Evolutionary conservation across 2,888 invertebrate species (phyloP).

Genomic region (Cephus spinipes): DNA sequence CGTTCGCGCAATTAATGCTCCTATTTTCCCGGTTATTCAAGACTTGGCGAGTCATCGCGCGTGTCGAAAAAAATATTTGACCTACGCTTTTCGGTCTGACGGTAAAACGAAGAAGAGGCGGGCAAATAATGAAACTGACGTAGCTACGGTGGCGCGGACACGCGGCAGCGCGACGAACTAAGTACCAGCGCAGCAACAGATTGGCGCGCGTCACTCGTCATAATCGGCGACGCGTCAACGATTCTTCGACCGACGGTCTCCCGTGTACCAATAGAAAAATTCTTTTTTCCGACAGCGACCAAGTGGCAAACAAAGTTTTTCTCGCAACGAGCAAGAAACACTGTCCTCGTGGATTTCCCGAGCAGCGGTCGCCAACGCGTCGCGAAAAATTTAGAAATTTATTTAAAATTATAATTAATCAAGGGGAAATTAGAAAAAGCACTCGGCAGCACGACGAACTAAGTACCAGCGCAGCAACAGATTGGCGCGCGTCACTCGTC

Average conservation of each 20-base stretch:
- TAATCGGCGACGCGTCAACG: conserved; percentile 33
- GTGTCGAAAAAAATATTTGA: neutral
- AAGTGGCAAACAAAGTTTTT: no score
- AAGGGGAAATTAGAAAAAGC: no score
- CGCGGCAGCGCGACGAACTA: neutral
- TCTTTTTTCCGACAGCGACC: no score
- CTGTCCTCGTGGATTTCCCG: no score
- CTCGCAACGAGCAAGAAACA: neutral
- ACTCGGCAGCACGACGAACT: no score
- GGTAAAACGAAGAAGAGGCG: neutral
- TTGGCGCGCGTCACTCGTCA: conserved; percentile 10
- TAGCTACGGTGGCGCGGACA: neutral
- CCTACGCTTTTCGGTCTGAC: no score
- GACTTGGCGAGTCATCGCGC: neutral
- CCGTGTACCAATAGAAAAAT: no score
- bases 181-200: conserved; percentile 15
- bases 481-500: conserved; percentile 12
- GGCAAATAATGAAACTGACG: neutral
- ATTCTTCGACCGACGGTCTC: conserved; percentile 21
- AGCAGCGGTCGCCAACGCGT: no score
- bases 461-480: conserved; percentile 9
- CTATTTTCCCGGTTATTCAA: neutral
- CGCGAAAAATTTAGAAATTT: no score
- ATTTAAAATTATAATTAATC: no score
- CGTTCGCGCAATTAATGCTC: neutral